Evolutionary conservation across 1,140 invertebrate genomes (phyloP).

Genomic region (Aphaenogaster ashmeadi): DNA sequence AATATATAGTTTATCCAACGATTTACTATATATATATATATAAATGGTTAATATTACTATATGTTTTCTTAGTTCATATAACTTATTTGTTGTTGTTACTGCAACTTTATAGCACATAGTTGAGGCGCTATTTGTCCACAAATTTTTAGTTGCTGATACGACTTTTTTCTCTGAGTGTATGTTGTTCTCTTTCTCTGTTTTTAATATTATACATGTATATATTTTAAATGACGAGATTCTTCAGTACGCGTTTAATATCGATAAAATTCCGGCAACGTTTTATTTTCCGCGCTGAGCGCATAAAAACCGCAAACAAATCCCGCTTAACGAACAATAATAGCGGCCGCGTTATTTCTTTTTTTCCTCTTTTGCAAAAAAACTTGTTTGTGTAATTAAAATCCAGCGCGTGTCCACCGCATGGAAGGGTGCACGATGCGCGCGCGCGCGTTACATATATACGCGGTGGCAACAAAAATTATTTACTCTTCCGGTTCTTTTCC

Average conservation of each 20-base stretch:
- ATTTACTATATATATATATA: too few species aligned
- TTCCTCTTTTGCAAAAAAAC: slow-evolving; percentile 8
- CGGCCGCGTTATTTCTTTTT: not conserved
- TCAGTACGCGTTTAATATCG: slow-evolving; percentile 16
- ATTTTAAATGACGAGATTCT: not conserved
- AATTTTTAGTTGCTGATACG: too few species aligned
- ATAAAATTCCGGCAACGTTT: slow-evolving; percentile 34
- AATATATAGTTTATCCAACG: too few species aligned
- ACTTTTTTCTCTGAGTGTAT: too few species aligned
- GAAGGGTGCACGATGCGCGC: not conserved
- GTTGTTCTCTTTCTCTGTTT: not conserved
- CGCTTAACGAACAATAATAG: slow-evolving; percentile 54
- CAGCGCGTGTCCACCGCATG: slow-evolving; percentile 31
- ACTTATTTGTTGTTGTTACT: too few species aligned
- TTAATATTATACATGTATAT: not conserved
- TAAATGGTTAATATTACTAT: too few species aligned
- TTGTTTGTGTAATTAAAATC: slow-evolving; percentile 38
- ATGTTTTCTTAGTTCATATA: too few species aligned
- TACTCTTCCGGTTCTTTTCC: slow-evolving; percentile 55
- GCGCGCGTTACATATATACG: not conserved
- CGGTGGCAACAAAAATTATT: slow-evolving; percentile 57
- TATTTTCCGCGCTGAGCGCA: slow-evolving; percentile 16
- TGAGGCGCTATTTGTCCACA: too few species aligned
- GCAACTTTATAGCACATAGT: too few species aligned
- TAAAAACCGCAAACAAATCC: slow-evolving; percentile 42